Conservation (phyloP, 1,140 invertebrate species). For the Onthophagus taurus region DNA sequence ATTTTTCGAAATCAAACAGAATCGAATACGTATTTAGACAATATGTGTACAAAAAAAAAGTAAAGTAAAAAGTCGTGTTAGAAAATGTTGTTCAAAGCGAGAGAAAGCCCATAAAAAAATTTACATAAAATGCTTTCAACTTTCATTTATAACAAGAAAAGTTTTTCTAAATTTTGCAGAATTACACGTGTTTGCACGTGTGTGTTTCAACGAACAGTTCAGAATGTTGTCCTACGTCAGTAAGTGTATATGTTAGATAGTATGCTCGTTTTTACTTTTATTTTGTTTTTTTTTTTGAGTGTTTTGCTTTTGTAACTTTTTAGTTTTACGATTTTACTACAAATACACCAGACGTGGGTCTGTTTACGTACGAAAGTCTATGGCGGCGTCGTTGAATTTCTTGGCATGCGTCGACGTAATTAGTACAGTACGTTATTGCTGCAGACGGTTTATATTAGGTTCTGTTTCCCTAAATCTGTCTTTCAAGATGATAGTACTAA, state of each 20-base stretch:
- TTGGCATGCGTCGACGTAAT: too few species aligned
- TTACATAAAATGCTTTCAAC: not conserved
- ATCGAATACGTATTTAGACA: not conserved
- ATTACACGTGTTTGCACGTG: conserved; percentile 79
- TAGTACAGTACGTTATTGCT: too few species aligned
- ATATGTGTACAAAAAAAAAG: too few species aligned
- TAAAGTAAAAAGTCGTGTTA: too few species aligned
- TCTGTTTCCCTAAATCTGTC: too few species aligned
- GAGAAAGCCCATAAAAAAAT: not conserved
- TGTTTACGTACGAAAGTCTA: too few species aligned
- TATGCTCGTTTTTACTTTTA: conserved; percentile 2
- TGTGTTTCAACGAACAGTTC: conserved; percentile 73
- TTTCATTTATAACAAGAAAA: not conserved
- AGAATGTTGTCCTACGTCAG: conserved; percentile 68
- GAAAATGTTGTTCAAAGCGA: too few species aligned
- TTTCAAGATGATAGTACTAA: too few species aligned
- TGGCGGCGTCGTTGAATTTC: too few species aligned
- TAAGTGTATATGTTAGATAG: conserved; percentile 53
- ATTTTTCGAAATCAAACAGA: not conserved
- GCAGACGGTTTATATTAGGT: too few species aligned
- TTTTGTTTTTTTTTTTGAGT: conserved; percentile 2
- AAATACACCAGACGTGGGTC: not conserved
- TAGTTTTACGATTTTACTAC: not conserved
- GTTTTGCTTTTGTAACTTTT: not conserved
- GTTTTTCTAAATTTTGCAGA: conserved; percentile 51